Evolutionary conservation across 2,888 invertebrate genomes (phyloP).

Genomic region (Junonia oenone): DNA sequence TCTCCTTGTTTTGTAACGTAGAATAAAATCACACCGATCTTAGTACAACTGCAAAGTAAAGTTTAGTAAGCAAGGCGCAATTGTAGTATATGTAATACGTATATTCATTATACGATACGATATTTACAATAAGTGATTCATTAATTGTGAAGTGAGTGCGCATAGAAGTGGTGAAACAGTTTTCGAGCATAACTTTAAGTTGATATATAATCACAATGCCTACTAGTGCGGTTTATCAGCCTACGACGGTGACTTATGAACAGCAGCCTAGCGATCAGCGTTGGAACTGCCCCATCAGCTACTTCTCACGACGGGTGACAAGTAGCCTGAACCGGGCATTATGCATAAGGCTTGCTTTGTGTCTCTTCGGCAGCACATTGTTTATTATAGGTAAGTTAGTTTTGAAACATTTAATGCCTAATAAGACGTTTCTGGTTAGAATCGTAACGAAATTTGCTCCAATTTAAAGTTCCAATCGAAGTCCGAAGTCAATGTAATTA

Average conservation of each 20-base stretch:
- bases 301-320: conserved; percentile 72
- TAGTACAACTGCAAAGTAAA: neutral
- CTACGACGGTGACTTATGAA: conserved; percentile 88
- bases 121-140: conserved; percentile 2
- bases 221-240: conserved; percentile 87
- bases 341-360: conserved; percentile 62
- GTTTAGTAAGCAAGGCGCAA: neutral
- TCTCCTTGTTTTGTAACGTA: conserved; percentile 6
- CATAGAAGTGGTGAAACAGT: conserved; percentile 20
- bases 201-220: conserved; percentile 74
- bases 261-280: conserved; percentile 78
- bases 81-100: conserved; percentile 3
- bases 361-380: conserved; percentile 63
- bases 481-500: no score
- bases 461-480: neutral
- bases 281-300: conserved; percentile 79
- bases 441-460: neutral
- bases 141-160: conserved; percentile 29
- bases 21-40: neutral
- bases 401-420: neutral
- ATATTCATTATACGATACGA: neutral
- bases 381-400: conserved; percentile 65
- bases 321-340: conserved; percentile 66
- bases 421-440: neutral
- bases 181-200: conserved; percentile 27